phyloP scores from a whole-genome alignment of 2,888 invertebrate genomes.

The Cataglyphis livida region DNA sequence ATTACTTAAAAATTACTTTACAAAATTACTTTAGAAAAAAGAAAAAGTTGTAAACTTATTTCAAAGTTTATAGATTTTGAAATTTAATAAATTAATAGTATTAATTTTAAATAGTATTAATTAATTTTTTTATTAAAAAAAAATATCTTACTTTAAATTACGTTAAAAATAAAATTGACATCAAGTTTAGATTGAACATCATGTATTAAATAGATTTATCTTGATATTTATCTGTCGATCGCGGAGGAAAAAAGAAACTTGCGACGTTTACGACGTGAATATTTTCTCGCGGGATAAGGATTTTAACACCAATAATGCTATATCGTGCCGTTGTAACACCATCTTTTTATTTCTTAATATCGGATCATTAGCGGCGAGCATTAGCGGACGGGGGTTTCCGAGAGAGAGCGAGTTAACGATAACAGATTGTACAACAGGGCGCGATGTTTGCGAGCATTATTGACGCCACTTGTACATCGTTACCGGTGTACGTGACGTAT shows the following conservation, averaged over 20 bases:
- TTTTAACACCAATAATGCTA: not conserved
- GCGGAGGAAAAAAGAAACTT: not conserved
- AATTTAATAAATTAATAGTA: too few species aligned
- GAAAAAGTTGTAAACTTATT: too few species aligned
- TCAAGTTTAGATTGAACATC: not conserved
- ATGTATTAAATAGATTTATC: not conserved
- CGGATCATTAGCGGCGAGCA: conserved; percentile 48
- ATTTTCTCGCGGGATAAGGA: conserved; percentile 3
- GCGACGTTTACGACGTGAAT: conserved; percentile 3
- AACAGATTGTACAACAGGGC: conserved; percentile 51
- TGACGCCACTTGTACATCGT: conserved; percentile 74
- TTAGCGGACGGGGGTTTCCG: conserved; percentile 37
- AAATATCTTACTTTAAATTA: not conserved
- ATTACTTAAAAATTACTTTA: too few species aligned
- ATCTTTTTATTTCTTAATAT: conserved; percentile 46
- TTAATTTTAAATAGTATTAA: not conserved
- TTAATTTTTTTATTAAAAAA: not conserved
- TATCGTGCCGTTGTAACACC: not conserved
- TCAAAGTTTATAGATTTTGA: not conserved
- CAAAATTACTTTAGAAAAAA: too few species aligned
- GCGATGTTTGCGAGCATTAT: conserved; percentile 70
- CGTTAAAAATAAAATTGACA: not conserved
- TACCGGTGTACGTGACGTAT: conserved; percentile 69
- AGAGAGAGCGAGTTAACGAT: conserved; percentile 50
- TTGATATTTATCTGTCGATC: not conserved